Percentiles rank a stretch among this genome's conserved stretches.
Conservation (phyloP, 2,888 invertebrate species). For the Scaptodrosophila latifasciaeformis region DNA sequence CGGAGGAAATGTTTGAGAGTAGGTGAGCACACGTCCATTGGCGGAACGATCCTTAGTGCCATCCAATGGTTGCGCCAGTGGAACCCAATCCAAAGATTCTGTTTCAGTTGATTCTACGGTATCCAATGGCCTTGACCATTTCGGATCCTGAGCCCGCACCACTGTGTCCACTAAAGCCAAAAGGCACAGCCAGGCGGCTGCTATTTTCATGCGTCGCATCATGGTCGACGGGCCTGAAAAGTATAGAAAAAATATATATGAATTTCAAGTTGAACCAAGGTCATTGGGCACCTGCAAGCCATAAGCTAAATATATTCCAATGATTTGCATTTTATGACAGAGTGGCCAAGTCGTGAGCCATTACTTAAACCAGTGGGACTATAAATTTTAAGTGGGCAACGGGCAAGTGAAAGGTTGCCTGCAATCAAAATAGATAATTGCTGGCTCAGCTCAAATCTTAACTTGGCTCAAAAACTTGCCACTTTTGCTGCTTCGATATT, state of each 20-base stretch:
- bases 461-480: no score
- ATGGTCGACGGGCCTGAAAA: constrained; percentile 63
- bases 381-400: constrained; percentile 12
- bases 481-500: no score
- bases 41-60: constrained; percentile 69
- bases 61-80: constrained; percentile 74
- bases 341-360: not conserved
- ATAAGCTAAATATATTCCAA: constrained; percentile 4
- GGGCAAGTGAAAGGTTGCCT: constrained; percentile 35
- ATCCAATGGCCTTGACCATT: constrained; percentile 74
- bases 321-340: constrained; percentile 19
- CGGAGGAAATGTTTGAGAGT: constrained; percentile 69
- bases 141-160: constrained; percentile 50
- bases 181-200: constrained; percentile 52
- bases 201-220: constrained; percentile 59
- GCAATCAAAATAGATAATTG: constrained; percentile 33
- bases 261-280: constrained; percentile 21
- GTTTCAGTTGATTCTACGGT: constrained; percentile 51
- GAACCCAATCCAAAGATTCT: constrained; percentile 77
- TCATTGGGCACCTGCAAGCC: constrained; percentile 25
- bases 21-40: constrained; percentile 74
- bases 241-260: not conserved
- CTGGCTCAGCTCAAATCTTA: constrained; percentile 11
- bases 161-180: constrained; percentile 42
- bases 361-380: no score